Evolutionary conservation across 2,797 vertebrate genomes (phyloP), one percentile per base, ranked within the genome.

Genomic region (Momotus momota): DNA sequence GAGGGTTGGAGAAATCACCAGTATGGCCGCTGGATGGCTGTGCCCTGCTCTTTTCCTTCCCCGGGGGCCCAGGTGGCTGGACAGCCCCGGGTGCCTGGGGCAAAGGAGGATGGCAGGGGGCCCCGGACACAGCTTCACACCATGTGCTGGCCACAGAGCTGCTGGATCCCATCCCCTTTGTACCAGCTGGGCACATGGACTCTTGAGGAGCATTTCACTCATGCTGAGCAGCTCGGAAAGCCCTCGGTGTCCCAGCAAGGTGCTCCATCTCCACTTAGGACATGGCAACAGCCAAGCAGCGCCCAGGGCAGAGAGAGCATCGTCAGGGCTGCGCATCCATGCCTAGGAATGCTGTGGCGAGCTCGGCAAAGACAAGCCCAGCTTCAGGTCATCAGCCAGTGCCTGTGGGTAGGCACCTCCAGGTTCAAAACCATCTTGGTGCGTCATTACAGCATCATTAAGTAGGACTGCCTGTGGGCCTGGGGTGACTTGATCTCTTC

Each of bases 91-190:
- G 55, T 16, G 4, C 43, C 33, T 38, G 65, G 27, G 41, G 43
- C 19, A 45, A 72, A 73, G 48, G 38, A 55, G 72, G 49, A 5
- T 26, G 35, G 22, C 8, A 10, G 8, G 51, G 48, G 49, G 52
- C 16, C 35, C 25, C 2, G 1, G 31, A 25, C 29, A 51, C 25
- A 58, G 57, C 65, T 81, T 19, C 5, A 4, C 17, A 16, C 46
- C 5, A 0, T 11, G 43, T 0, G 0, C 46, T 61, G 35, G 57
- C 22, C 12, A 2, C 0, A 1, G 33, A 61, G 40, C 77, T 83
- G 61, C 21, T 3, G 9, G 10, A 29, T 67, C 23, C 29, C 26
- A 33, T 55, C 35, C 31, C 10, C 33, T 82, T n/a, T n/a, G 41
- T 43, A 35, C 22, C 49, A 46, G 8, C 66, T 73, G 81, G 78